phyloP scores from a whole-genome alignment of 1,140 invertebrate genomes.

The Eumeta japonica region DNA sequence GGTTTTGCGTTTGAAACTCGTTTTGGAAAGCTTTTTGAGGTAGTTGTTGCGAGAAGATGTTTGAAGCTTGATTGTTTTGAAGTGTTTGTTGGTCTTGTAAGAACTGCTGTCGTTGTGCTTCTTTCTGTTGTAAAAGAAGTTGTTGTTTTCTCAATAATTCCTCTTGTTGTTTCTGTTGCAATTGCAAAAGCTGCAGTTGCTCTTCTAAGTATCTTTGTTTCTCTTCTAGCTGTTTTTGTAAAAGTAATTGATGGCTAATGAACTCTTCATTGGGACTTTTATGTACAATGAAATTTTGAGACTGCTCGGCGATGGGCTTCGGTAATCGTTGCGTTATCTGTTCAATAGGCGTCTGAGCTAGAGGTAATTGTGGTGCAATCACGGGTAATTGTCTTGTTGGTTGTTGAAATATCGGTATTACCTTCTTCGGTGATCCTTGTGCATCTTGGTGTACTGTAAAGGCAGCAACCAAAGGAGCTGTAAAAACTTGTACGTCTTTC shows the following conservation, averaged over 20 bases:
- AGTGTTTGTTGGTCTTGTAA: slow-evolving; percentile 47
- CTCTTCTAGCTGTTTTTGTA: slow-evolving; percentile 65
- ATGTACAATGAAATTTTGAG: slow-evolving; percentile 22
- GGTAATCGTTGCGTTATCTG: background rate
- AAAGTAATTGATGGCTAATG: slow-evolving; percentile 41
- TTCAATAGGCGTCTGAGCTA: background rate
- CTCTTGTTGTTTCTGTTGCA: slow-evolving; percentile 70
- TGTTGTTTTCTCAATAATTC: slow-evolving; percentile 66
- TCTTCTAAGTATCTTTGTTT: slow-evolving; percentile 70
- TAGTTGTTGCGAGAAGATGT: slow-evolving; percentile 28
- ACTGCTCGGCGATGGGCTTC: slow-evolving; percentile 1
- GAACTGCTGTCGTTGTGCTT: slow-evolving; percentile 55
- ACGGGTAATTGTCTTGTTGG: background rate
- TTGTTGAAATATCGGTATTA: slow-evolving; percentile 63
- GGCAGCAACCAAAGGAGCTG: slow-evolving; percentile 74
- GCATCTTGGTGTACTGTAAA: slow-evolving; percentile 82
- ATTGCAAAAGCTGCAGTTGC: slow-evolving; percentile 65
- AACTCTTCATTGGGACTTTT: slow-evolving; percentile 24
- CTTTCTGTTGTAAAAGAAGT: slow-evolving; percentile 57
- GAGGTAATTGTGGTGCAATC: slow-evolving; percentile 4
- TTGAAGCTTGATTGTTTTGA: slow-evolving; percentile 19
- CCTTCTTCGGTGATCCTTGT: slow-evolving; percentile 69
- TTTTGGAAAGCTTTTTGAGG: slow-evolving; percentile 32
- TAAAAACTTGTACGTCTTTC: slow-evolving; percentile 76
- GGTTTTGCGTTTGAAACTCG: slow-evolving; percentile 30